phyloP scores from a whole-genome alignment of 2,797 vertebrate species.

The Sylvia borin region DNA sequence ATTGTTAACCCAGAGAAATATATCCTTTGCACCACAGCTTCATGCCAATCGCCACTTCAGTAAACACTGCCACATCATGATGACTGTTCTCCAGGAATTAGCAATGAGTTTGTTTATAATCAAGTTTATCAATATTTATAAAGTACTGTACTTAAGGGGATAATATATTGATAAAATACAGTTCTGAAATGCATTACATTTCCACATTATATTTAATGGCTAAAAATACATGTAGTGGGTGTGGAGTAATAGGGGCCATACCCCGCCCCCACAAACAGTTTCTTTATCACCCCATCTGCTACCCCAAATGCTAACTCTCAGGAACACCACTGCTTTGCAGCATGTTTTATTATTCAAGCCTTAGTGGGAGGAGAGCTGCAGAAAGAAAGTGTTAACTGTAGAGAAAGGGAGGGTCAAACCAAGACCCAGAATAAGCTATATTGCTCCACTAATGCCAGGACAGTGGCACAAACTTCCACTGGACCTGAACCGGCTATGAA shows the following conservation, averaged over 20 bases:
- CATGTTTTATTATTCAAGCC: conserved; percentile 81
- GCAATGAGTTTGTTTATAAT: conserved; percentile 66
- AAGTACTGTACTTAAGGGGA: conserved; percentile 65
- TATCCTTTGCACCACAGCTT: not conserved
- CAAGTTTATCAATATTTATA: conserved; percentile 70
- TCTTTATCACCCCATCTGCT: conserved; percentile 82
- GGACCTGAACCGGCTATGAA: conserved; percentile 18
- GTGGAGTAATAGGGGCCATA: conserved; percentile 73
- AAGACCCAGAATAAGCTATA: conserved; percentile 54
- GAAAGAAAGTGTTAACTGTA: conserved; percentile 75
- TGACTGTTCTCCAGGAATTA: conserved; percentile 63
- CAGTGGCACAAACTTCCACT: conserved; percentile 47
- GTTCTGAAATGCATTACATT: conserved; percentile 67
- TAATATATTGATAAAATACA: conserved; percentile 71
- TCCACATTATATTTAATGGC: conserved; percentile 75
- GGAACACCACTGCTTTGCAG: conserved; percentile 81
- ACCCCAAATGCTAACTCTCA: conserved; percentile 81
- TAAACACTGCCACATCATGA: conserved; percentile 40
- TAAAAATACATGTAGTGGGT: conserved; percentile 75
- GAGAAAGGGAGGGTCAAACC: conserved; percentile 71
- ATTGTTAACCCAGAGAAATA: not conserved
- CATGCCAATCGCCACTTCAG: conserved; percentile 30
- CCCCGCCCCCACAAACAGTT: conserved; percentile 79
- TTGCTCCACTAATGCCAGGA: conserved; percentile 66
- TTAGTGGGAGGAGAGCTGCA: conserved; percentile 77